These are phyloP conservation scores for Xestia xanthographa DNA, from an alignment of 2,888 invertebrate genomes.

Conservation along the genomic window DNA sequence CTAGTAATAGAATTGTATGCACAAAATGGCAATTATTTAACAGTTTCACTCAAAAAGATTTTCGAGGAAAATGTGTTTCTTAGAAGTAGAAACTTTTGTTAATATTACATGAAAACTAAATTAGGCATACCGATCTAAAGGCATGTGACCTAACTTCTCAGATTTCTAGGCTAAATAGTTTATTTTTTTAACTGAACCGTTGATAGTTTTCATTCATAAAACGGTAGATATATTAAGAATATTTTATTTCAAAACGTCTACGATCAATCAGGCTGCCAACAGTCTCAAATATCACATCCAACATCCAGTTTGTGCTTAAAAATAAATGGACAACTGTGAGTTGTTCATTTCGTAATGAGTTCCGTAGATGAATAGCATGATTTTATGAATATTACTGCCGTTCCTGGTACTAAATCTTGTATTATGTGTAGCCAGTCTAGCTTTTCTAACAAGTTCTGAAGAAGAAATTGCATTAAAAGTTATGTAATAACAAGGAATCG, in stretches of 20 bases:
- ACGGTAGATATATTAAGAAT: slow-evolving; percentile 49
- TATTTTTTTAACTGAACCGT: slow-evolving; percentile 24
- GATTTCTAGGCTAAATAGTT: slow-evolving; percentile 22
- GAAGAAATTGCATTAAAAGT: neutral
- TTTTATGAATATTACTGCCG: neutral
- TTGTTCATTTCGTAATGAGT: slow-evolving; percentile 1
- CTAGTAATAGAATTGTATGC: neutral
- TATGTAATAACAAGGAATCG: slow-evolving; percentile 20
- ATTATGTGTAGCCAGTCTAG: too few relatives aligned
- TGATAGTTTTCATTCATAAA: slow-evolving; percentile 66
- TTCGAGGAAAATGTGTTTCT: slow-evolving; percentile 2
- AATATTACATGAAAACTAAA: slow-evolving; percentile 5
- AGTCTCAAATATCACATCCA: slow-evolving; percentile 64
- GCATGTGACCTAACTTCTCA: slow-evolving; percentile 29
- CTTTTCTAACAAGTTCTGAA: neutral
- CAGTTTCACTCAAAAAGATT: neutral
- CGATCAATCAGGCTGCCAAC: slow-evolving; percentile 61
- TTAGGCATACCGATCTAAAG: neutral
- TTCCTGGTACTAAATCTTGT: neutral
- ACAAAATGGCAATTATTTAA: neutral
- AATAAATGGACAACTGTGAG: slow-evolving; percentile 54
- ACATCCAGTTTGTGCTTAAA: slow-evolving; percentile 51
- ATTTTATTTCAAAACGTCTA: slow-evolving; percentile 61
- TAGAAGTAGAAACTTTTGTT: neutral
- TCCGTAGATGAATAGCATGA: slow-evolving; percentile 21